Evolutionary conservation across 2,888 invertebrate genomes (phyloP).

Genomic region (Autographa gamma): DNA sequence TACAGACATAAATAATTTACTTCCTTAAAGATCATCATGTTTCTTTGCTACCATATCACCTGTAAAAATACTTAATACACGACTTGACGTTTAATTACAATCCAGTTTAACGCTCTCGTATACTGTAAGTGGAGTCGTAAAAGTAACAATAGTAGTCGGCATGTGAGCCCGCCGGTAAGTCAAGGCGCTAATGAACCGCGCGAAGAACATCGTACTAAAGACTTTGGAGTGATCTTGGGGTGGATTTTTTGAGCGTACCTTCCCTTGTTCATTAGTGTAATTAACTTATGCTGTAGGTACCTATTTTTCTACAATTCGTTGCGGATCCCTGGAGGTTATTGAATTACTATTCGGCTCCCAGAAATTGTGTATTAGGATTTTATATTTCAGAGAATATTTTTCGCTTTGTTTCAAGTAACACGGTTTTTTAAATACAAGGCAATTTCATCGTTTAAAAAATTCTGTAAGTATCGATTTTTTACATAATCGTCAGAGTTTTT

Average conservation of each 20-base stretch:
- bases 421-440: too few species aligned
- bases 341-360: slow-evolving; percentile 68
- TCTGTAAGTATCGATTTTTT: too few species aligned
- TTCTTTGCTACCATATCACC: background rate
- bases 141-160: slow-evolving; percentile 43
- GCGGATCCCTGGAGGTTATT: slow-evolving; percentile 75
- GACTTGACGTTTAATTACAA: slow-evolving; percentile 37
- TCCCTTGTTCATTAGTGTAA: slow-evolving; percentile 88
- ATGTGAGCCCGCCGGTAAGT: slow-evolving; percentile 72
- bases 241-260: slow-evolving; percentile 86
- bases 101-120: slow-evolving; percentile 18
- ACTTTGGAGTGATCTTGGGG: slow-evolving; percentile 87
- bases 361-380: slow-evolving; percentile 54
- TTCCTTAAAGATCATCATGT: background rate
- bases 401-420: too few species aligned
- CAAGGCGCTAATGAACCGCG: slow-evolving; percentile 86
- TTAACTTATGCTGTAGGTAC: slow-evolving; percentile 84
- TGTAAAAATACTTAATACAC: slow-evolving; percentile 17
- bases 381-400: slow-evolving; percentile 21
- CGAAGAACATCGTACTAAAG: slow-evolving; percentile 87
- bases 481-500: too few species aligned
- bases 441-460: too few species aligned
- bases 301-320: slow-evolving; percentile 81
- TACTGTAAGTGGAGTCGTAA: slow-evolving; percentile 25
- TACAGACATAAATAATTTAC: too few species aligned